Percentiles rank a stretch among this genome's conserved stretches.
phyloP scores from a whole-genome alignment of 2,888 invertebrate species.

The Drosophila pseudotakahashii region DNA sequence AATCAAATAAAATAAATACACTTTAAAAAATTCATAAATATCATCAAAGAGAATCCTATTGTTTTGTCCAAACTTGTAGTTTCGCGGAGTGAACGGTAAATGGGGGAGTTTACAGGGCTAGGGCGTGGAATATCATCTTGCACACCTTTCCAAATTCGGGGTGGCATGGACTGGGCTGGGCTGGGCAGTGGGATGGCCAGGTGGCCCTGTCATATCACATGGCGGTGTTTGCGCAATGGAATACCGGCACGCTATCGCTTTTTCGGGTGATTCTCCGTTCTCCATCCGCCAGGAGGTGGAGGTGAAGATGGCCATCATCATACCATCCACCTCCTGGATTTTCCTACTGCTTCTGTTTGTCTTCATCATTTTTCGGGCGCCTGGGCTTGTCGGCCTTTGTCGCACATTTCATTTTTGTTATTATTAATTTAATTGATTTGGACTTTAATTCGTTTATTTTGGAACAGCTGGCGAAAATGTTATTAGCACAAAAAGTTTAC shows the following conservation, averaged over 20 bases:
- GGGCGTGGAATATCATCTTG: conserved; percentile 49
- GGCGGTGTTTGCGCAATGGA: conserved; percentile 65
- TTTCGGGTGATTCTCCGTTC: conserved; percentile 17
- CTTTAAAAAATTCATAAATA: too few species aligned
- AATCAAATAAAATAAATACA: too few species aligned
- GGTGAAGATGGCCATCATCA: conserved; percentile 1
- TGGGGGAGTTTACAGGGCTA: conserved; percentile 13
- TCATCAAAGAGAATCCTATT: neutral
- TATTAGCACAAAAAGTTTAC: conserved; percentile 55
- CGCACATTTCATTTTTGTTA: conserved; percentile 56
- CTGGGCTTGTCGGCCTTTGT: conserved; percentile 28
- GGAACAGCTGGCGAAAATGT: conserved; percentile 63
- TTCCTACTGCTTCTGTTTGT: conserved; percentile 29
- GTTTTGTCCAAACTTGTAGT: conserved; percentile 8
- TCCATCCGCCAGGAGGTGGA: conserved; percentile 17
- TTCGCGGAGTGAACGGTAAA: conserved; percentile 17
- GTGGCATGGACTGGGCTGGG: conserved; percentile 18
- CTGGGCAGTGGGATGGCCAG: conserved; percentile 33
- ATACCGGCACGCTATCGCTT: conserved; percentile 59
- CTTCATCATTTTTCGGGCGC: conserved; percentile 39
- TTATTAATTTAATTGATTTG: conserved; percentile 73
- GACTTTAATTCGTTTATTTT: conserved; percentile 59
- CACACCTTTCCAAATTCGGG: conserved; percentile 55
- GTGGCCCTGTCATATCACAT: conserved; percentile 50
- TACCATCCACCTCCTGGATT: conserved; percentile 7